A percentile compares a stretch with the other conserved stretches of the same genome.
phyloP scores from a whole-genome alignment of 2,888 invertebrate genomes.

The Tupiocoris notatus region DNA sequence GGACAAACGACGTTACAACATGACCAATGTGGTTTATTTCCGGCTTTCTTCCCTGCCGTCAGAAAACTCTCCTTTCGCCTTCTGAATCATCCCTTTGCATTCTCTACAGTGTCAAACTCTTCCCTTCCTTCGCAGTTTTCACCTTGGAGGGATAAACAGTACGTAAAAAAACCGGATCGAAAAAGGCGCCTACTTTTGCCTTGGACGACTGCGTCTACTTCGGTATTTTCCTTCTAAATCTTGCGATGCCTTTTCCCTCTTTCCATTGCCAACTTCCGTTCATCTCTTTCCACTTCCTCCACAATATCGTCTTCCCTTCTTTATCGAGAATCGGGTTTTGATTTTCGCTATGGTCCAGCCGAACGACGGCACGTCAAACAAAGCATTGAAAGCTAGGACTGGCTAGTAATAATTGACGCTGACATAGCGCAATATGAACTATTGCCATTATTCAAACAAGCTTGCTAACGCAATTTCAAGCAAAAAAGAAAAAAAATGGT shows the following conservation, averaged over 20 bases:
- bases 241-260: not conserved
- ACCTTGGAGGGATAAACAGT: slow-evolving; percentile 28
- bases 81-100: not conserved
- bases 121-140: not conserved
- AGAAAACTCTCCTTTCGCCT: not conserved
- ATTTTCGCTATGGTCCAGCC: no score
- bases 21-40: not conserved
- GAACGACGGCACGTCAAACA: no score
- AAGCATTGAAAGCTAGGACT: no score
- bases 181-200: not conserved
- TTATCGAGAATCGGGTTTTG: no score
- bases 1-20: not conserved
- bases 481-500: no score
- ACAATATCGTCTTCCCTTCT: no score
- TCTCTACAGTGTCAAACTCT: not conserved
- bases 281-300: not conserved
- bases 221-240: not conserved
- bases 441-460: no score
- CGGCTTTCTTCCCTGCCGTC: not conserved
- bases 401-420: no score
- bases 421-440: no score
- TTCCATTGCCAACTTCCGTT: not conserved
- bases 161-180: slow-evolving; percentile 14
- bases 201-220: not conserved
- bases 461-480: no score